These are phyloP conservation scores for Hystrix cristata DNA, from an alignment of 2,113 vertebrate genomes.

Conservation along the genomic window DNA sequence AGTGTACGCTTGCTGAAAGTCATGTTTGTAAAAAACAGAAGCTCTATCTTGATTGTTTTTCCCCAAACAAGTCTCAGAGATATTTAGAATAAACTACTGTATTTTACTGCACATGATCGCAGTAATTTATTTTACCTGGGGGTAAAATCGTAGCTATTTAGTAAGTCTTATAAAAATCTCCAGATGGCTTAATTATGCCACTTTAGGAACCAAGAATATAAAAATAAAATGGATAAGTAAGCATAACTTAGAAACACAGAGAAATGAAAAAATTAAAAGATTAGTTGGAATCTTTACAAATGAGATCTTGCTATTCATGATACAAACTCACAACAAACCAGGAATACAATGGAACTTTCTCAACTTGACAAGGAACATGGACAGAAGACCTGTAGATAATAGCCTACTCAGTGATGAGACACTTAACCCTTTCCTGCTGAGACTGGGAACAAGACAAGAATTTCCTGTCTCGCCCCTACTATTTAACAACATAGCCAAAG, in stretches of 20 bases:
- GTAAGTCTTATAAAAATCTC: conserved; percentile 52
- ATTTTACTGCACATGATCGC: background rate
- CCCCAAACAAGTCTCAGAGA: background rate
- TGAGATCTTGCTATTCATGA: conserved; percentile 14
- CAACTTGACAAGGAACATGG: background rate
- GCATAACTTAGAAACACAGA: background rate
- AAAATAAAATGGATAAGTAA: conserved; percentile 75
- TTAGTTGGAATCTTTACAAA: conserved; percentile 56
- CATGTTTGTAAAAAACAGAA: background rate
- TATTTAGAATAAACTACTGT: conserved; percentile 53
- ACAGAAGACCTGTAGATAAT: background rate
- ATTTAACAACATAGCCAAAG: background rate
- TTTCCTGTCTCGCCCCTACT: background rate
- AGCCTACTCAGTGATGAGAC: background rate
- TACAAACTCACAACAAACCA: background rate
- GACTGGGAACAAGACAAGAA: background rate
- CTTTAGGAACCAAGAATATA: conserved; percentile 36
- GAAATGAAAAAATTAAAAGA: conserved; percentile 39
- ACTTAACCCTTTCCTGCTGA: background rate
- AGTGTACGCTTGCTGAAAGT: background rate
- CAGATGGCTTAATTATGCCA: conserved; percentile 74
- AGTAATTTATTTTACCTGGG: conserved; percentile 63
- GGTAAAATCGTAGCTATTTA: conserved; percentile 70
- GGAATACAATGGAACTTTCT: background rate
- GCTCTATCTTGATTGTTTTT: conserved; percentile 20